Evolutionary conservation across 2,113 vertebrate species (phyloP).

Genomic region (Mormyrus lacerda): DNA sequence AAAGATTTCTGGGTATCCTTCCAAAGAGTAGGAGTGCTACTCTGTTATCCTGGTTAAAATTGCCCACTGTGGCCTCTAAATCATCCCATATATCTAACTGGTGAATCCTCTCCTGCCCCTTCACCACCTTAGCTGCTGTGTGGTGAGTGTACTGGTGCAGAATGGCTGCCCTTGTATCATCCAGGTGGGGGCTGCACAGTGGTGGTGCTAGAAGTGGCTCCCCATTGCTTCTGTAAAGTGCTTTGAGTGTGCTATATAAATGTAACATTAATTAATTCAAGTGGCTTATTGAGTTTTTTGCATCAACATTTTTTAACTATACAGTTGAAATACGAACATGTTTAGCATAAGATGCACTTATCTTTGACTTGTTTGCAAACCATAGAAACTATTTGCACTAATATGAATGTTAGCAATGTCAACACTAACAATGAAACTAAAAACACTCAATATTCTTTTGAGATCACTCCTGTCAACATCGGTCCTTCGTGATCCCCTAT

Average conservation of each 20-base stretch:
- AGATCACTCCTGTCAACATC: background rate
- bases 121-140: background rate
- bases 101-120: background rate
- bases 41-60: background rate
- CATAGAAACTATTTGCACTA: background rate
- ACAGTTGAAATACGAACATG: background rate
- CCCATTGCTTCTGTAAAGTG: background rate
- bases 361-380: background rate
- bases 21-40: too few relatives aligned
- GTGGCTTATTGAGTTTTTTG: background rate
- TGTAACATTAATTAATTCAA: background rate
- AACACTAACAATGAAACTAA: background rate
- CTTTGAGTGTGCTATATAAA: background rate
- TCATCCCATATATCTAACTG: background rate
- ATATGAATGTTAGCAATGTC: background rate
- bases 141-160: background rate
- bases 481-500: background rate
- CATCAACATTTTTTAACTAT: background rate
- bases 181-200: background rate
- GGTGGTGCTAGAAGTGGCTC: background rate
- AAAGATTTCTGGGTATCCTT: background rate
- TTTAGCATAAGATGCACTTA: background rate
- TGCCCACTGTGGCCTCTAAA: too few relatives aligned
- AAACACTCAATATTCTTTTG: background rate
- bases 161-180: background rate